Base-by-base conservation (phyloP, 2,888 invertebrate species). In the Drosophila anomelani region DNA sequence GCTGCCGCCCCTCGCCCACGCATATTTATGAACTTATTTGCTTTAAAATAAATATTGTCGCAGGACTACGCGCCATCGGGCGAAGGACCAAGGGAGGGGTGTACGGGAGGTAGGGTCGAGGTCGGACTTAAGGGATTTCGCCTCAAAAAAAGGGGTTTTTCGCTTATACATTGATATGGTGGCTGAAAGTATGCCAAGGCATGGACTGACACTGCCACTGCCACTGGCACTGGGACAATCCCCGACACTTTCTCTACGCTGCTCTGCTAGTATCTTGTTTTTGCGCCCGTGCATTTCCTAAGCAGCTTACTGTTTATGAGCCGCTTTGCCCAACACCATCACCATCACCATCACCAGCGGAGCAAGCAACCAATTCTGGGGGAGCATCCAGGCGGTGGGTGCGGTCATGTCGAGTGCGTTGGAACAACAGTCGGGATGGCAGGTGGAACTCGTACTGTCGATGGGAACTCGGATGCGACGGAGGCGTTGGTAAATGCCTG, bases 1-100 rank as follows among this genome's bases (percentile, higher is more conserved):
- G 54, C 51, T 12, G 17, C 38, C 36, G 17, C 43, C 36, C 17
- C n/a, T 41, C 36, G 17, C 34, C 26, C 36, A 57, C 74, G 71
- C 87, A 81, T 86, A 88, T 85, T 85, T 88, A 85, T 85, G 87
- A 88, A 88, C 78, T 86, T 86, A 88, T 88, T 84, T 84, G 85
- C 89, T 84, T 86, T 86, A 79, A 88, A 81, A 77, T 84, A 84
- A 88, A 88, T 81, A 88, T 72, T 67, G 76, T 75, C 76, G 75
- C 75, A 57, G 75, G 46, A 26, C 74, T 41, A 17, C 15, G 34
- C 34, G 20, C 51, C 20, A 20, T 12, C 32, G 17, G 32, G 15
- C 41, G 8, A 12, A 12, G 47, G 29, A n/a, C 29, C 7, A 1
- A 20, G 32, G 15, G 13, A 34, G 29, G n/a, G n/a, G 2, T n/a